Evolutionary conservation across 2,888 invertebrate species (phyloP), one percentile per base, ranked within the genome.

Genomic region (Pasiphila rectangulata): DNA sequence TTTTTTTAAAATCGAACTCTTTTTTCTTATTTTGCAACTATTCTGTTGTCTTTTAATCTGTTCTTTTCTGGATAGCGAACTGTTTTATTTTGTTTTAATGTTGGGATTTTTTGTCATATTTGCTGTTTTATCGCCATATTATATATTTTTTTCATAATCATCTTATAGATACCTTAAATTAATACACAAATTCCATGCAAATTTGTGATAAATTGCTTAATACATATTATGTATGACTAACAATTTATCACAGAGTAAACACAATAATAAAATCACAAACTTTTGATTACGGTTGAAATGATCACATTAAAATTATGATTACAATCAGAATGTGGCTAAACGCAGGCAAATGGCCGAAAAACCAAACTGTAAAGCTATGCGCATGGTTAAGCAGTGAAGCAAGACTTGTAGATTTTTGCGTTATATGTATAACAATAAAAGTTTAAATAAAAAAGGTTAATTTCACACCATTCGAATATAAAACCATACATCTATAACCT

Each of bases 71-170:
- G n/a, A n/a, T n/a, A n/a, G n/a, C n/a, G n/a, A n/a, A n/a, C n/a
- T n/a, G n/a, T n/a, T n/a, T n/a, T n/a, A n/a, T n/a, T 52, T 47
- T 19, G 48, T 25, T 32, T 45, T 45, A 54, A 58, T 55, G 53
- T 59, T 43, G 24, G 6, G 30, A 21, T 51, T 47, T 60, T 40
- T 50, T 46, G 38, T 21, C 23, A 37, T 32, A 12, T 38, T 45
- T 34, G 39, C 41, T 41, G 30, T 52, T 54, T 46, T 56, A 40
- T 35, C 30, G 21, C 40, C 42, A 51, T 48, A 50, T 47, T 55
- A 32, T 15, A 16, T 19, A 13, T 44, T 46, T 46, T 53, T 46
- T 47, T 38, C 24, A 20, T 5, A 39, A 29, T 37, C 16, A 37
- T 42, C 36, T 23, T 27, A 34, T 21, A 23, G 20, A 21, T 4